A percentile compares a stretch with the other conserved stretches of the same genome.
Conservation (phyloP, 2,888 invertebrate genomes). For the Plemyria rubiginata region DNA sequence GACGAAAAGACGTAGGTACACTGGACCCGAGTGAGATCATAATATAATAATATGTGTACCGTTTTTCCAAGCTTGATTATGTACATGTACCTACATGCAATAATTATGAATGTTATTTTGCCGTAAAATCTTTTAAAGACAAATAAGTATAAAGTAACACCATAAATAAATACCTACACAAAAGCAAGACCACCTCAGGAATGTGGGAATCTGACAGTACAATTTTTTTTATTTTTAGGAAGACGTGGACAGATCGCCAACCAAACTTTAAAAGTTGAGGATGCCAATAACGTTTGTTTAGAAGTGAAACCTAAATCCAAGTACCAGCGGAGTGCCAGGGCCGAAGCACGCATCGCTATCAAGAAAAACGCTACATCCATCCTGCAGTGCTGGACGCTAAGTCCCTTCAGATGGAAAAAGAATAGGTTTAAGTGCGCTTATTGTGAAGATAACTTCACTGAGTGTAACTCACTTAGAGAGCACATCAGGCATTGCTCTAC, state of each 20-base stretch:
- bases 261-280: conserved; percentile 51
- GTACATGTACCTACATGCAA: too few relatives aligned
- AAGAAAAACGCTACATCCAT: conserved; percentile 73
- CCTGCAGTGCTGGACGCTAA: conserved; percentile 70
- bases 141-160: neutral
- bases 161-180: neutral
- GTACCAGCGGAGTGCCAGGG: conserved; percentile 68
- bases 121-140: too few relatives aligned
- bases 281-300: conserved; percentile 36
- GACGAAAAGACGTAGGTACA: too few relatives aligned
- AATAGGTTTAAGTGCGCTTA: conserved; percentile 76
- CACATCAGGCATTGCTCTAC: conserved; percentile 65
- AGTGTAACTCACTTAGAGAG: conserved; percentile 60
- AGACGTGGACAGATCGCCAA: conserved; percentile 54
- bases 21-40: too few relatives aligned
- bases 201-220: conserved; percentile 28
- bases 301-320: conserved; percentile 49
- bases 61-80: too few relatives aligned
- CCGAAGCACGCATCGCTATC: conserved; percentile 69
- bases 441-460: conserved; percentile 71
- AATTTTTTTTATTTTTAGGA: conserved; percentile 81
- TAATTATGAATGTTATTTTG: too few relatives aligned
- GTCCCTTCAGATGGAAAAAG: conserved; percentile 75
- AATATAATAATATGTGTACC: too few relatives aligned
- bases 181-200: neutral